A percentile compares a stretch with the other conserved stretches of the same genome.
Evolutionary conservation across 92 coral and sea anemone genomes (phyloP).

Genomic region (Bergia sp.): DNA sequence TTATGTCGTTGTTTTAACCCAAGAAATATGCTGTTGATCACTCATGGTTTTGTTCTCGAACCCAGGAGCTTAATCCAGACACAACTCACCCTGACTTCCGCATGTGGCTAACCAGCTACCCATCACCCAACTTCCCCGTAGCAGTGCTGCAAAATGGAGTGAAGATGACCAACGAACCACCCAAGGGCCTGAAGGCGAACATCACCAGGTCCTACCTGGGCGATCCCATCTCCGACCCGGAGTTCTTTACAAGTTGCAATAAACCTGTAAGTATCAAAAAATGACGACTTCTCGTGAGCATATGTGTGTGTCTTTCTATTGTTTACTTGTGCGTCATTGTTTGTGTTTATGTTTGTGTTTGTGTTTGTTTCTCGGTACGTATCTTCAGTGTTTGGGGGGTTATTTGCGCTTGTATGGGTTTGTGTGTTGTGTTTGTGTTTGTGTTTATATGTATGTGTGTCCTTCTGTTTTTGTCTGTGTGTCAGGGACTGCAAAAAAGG

Average conservation of each 20-base stretch:
- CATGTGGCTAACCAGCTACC: slow-evolving; percentile 97
- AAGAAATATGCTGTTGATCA: background rate
- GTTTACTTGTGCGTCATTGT: no score
- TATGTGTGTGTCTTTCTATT: no score
- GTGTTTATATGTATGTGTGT: background rate
- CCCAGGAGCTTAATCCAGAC: slow-evolving; percentile 94
- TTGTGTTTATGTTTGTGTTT: no score
- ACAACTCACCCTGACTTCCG: slow-evolving; percentile 99
- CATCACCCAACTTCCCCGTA: slow-evolving; percentile 99
- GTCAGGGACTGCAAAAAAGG: no score
- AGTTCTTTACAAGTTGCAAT: slow-evolving; percentile 89
- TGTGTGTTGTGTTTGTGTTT: background rate
- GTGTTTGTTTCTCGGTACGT: background rate
- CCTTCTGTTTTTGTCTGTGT: background rate
- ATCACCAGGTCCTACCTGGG: slow-evolving; percentile 89
- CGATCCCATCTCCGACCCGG: slow-evolving; percentile 99
- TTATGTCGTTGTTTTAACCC: background rate
- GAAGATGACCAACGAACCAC: slow-evolving; percentile 99
- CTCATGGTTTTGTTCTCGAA: background rate
- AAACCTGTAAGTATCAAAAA: slow-evolving; percentile 69
- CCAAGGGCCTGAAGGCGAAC: slow-evolving; percentile 95
- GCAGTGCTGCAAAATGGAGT: slow-evolving; percentile 99
- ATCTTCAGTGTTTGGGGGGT: background rate
- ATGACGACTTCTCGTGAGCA: no score
- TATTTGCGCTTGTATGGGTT: background rate